phyloP scores from a whole-genome alignment of 2,797 vertebrate genomes.

The Arnoldichthys spilopterus region DNA sequence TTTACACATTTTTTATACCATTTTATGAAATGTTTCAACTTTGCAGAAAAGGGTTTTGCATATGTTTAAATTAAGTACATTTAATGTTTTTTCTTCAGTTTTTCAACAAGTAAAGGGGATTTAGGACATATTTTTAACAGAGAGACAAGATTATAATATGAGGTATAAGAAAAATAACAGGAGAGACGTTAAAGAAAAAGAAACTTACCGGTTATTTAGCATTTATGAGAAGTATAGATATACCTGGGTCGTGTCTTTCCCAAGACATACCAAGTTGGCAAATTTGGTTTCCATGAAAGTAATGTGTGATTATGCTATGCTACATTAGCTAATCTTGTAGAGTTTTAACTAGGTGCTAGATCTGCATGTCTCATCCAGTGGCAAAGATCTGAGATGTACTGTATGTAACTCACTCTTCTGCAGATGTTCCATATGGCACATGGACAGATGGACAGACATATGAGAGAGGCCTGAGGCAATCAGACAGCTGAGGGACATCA shows the following conservation, averaged over 20 bases:
- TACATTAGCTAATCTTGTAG: neutral
- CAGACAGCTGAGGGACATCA: slow-evolving; percentile 74
- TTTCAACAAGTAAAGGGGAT: too few species aligned
- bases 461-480: slow-evolving; percentile 18
- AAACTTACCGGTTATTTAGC: neutral
- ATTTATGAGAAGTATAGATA: neutral
- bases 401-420: slow-evolving; percentile 12
- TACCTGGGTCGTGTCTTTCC: neutral
- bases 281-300: neutral
- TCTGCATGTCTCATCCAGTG: neutral
- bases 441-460: slow-evolving; percentile 21
- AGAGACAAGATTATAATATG: too few species aligned
- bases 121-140: neutral
- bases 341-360: neutral
- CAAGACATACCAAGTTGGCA: neutral
- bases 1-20: too few species aligned
- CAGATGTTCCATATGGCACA: neutral
- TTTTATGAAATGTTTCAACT: too few species aligned
- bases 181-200: neutral
- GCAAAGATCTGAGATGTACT: neutral
- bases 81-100: too few species aligned
- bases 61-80: too few species aligned
- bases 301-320: neutral
- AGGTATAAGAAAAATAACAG: neutral
- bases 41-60: too few species aligned